These are phyloP conservation scores for Tachuris rubrigastra DNA, from an alignment of 2,113 vertebrate genomes.

Conservation along the genomic window DNA sequence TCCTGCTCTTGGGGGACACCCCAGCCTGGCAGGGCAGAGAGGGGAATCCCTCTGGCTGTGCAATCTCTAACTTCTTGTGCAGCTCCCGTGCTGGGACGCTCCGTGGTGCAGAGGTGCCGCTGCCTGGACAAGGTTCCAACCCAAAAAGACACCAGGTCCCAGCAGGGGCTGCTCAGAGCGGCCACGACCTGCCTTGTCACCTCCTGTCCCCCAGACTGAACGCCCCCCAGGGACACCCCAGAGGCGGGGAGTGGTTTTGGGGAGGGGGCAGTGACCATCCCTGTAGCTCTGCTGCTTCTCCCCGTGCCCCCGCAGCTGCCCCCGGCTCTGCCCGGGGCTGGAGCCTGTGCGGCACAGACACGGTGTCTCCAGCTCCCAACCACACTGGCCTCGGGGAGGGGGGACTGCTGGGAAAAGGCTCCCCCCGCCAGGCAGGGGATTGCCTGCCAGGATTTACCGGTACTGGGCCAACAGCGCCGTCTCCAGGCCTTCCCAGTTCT, in stretches of 20 bases:
- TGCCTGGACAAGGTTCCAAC: accelerated
- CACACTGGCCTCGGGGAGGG: background rate
- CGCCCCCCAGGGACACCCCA: background rate
- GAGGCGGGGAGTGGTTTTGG: background rate
- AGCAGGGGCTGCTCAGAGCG: background rate
- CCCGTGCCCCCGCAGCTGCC: accelerated
- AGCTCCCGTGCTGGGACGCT: accelerated
- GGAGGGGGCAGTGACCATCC: background rate
- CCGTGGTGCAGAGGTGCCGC: accelerated
- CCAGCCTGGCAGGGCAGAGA: background rate
- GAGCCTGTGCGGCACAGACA: constrained; percentile 33
- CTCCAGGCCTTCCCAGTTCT: background rate
- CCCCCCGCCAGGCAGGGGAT: background rate
- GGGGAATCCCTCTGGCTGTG: background rate
- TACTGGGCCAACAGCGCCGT: background rate
- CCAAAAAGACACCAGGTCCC: background rate
- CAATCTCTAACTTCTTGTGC: accelerated
- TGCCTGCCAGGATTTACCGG: background rate
- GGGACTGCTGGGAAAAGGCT: constrained; percentile 47
- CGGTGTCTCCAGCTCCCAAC: constrained; percentile 30
- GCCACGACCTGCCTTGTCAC: background rate
- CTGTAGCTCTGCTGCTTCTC: background rate
- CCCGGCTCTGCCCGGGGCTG: background rate
- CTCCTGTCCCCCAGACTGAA: background rate
- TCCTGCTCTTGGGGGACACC: background rate